Percentiles rank a stretch among this genome's conserved stretches.
Evolutionary conservation across 2,797 vertebrate genomes (phyloP).

Genomic region (Platyrinchus mystaceus): DNA sequence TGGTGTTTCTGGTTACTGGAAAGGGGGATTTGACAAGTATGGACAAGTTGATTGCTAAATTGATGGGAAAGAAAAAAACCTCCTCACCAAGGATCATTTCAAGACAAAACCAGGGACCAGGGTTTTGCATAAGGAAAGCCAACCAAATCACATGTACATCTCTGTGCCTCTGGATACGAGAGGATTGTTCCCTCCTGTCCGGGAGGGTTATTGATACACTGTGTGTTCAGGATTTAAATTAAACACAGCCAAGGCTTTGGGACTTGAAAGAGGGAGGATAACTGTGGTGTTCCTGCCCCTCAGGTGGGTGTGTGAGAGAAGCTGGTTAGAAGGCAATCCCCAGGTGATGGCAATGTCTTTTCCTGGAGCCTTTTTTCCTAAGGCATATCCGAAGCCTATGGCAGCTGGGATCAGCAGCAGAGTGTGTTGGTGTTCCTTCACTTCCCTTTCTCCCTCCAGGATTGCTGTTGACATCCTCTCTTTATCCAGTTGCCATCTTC

Average conservation of each 20-base stretch:
- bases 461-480: not conserved
- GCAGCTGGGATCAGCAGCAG: not conserved
- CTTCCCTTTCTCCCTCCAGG: not conserved
- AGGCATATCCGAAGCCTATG: not conserved
- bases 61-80: not conserved
- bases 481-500: not conserved
- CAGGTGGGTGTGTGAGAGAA: not conserved
- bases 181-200: not conserved
- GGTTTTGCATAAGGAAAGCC: not conserved
- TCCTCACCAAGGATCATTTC: not conserved
- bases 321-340: not conserved
- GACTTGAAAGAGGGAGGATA: not conserved
- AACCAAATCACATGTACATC: not conserved
- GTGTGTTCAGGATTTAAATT: not conserved
- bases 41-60: not conserved
- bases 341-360: not conserved
- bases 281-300: not conserved
- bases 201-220: not conserved
- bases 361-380: not conserved
- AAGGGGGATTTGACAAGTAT: not conserved
- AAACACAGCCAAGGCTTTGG: not conserved
- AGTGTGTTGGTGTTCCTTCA: not conserved
- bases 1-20: not conserved
- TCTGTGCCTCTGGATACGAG: not conserved
- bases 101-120: not conserved